Evolutionary conservation across 2,888 invertebrate genomes (phyloP), one percentile per base, ranked within the genome.

Genomic region (Dicranocentrus wangi): DNA sequence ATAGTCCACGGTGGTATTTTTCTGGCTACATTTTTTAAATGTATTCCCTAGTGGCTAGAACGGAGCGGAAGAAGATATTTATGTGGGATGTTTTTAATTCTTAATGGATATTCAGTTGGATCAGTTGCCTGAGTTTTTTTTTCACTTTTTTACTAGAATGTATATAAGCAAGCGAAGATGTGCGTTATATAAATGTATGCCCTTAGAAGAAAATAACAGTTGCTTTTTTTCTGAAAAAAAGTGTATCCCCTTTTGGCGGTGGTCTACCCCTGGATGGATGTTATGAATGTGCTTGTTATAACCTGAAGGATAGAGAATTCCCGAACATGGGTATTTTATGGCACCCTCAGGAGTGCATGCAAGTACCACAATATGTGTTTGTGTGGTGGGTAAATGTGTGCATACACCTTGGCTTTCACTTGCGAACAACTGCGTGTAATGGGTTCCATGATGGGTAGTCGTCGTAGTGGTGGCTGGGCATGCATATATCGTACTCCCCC

Each of bases 31-130:
- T 82, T 83, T 85, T 85, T 82, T 79, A 82, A 81, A 78, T 76
- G 82, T 76, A 85, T 81, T 85, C 85, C 85, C 85, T 69, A 69
- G 83, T 82, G 82, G 77, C 82, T 55, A 51, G 65, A 78, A 73
- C 76, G 77, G 77, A 82, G 79, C 81, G 81, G 79, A 83, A 82
- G 81, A 75, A 85, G 83, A 85, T 86, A 86, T 86, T 86, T 86
- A 86, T 86, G 86, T 85, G 85, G 82, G 83, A 84, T 84, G 86
- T 86, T 84, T 86, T 86, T 86, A 86, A 86, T 86, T 86, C 86
- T 85, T 86, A 86, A 86, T 85, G 86, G 84, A 84, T 84, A 86
- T 85, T 86, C 85, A 79, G 82, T 83, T 83, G 84, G 83, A 83
- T 83, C 82, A 83, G 85, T 83, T 81, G 82, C 71, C 75, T 68